phyloP scores from a whole-genome alignment of 2,888 invertebrate genomes.

The Rhorus exstirpatorius region DNA sequence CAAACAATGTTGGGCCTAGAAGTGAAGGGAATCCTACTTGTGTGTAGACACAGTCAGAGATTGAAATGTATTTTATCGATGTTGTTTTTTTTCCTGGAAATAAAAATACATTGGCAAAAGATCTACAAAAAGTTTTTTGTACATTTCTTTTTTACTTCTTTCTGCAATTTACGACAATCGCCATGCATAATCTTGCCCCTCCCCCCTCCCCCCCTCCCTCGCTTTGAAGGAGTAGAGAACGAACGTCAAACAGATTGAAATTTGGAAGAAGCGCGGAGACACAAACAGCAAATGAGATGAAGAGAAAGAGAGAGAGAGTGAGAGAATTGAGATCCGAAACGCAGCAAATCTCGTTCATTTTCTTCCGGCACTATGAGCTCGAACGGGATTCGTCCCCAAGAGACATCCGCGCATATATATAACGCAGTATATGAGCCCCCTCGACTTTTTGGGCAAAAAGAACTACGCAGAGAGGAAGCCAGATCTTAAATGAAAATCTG shows the following conservation, averaged over 20 bases:
- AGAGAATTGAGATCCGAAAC: conserved; percentile 16
- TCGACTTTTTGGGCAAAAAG: conserved; percentile 30
- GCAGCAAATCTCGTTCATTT: conserved; percentile 62
- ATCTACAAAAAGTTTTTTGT: too few relatives aligned
- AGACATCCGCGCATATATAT: conserved; percentile 16
- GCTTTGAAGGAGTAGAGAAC: conserved; percentile 69
- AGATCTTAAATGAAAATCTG: conserved; percentile 83
- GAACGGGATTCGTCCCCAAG: conserved; percentile 13
- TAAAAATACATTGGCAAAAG: too few relatives aligned
- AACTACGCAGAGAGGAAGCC: conserved; percentile 72
- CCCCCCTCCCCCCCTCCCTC: conserved; percentile 30
- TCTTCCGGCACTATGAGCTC: conserved; percentile 5
- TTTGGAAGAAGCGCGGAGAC: conserved; percentile 67
- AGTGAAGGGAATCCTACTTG: too few relatives aligned
- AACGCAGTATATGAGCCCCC: background rate
- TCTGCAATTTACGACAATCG: background rate
- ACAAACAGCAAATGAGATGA: background rate
- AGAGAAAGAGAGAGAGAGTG: background rate
- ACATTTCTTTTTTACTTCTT: background rate
- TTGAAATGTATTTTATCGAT: too few relatives aligned
- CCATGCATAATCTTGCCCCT: conserved; percentile 7
- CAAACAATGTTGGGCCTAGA: too few relatives aligned
- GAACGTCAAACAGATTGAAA: conserved; percentile 81
- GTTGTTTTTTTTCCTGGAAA: too few relatives aligned
- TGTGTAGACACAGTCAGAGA: too few relatives aligned